A percentile compares a stretch with the other conserved stretches of the same genome.
phyloP scores from a whole-genome alignment of 2,888 invertebrate genomes.

The Phania funesta region DNA sequence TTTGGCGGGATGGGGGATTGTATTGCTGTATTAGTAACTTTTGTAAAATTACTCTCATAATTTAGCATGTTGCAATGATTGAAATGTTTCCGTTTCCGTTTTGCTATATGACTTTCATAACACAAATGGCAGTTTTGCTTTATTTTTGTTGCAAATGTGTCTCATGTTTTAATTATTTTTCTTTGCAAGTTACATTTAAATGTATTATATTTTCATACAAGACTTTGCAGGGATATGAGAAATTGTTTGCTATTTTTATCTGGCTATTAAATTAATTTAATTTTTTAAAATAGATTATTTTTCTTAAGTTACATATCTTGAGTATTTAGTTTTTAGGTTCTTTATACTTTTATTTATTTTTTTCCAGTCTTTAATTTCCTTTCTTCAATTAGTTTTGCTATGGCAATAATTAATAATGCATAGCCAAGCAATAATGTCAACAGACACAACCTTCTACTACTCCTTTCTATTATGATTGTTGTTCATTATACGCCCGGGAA shows the following conservation, averaged over 20 bases:
- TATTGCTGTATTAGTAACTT: background rate
- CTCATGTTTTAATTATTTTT: background rate
- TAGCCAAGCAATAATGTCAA: conserved; percentile 59
- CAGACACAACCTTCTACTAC: conserved; percentile 39
- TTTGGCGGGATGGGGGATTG: background rate
- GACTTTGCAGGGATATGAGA: too few relatives aligned
- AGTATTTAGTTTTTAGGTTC: conserved; percentile 10
- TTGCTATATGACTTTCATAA: conserved; percentile 46
- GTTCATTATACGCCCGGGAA: background rate
- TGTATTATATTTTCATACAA: too few relatives aligned
- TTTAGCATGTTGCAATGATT: conserved; percentile 29
- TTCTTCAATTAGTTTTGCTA: conserved; percentile 64
- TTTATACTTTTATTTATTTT: conserved; percentile 13
- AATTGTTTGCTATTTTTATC: too few relatives aligned
- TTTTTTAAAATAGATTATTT: too few relatives aligned
- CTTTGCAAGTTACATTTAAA: background rate
- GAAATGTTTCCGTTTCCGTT: conserved; percentile 57
- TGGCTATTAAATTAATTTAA: too few relatives aligned
- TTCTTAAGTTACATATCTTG: background rate
- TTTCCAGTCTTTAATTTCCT: conserved; percentile 51
- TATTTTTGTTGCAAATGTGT: conserved; percentile 8
- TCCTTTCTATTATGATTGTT: conserved; percentile 4
- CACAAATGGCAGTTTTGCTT: background rate
- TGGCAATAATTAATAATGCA: conserved; percentile 64
- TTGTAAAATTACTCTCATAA: conserved; percentile 3